Percentiles rank a stretch among this genome's conserved stretches.
These are phyloP conservation scores for Theristicus caerulescens DNA, from an alignment of 2,113 vertebrate genomes.

Conservation along the genomic window DNA sequence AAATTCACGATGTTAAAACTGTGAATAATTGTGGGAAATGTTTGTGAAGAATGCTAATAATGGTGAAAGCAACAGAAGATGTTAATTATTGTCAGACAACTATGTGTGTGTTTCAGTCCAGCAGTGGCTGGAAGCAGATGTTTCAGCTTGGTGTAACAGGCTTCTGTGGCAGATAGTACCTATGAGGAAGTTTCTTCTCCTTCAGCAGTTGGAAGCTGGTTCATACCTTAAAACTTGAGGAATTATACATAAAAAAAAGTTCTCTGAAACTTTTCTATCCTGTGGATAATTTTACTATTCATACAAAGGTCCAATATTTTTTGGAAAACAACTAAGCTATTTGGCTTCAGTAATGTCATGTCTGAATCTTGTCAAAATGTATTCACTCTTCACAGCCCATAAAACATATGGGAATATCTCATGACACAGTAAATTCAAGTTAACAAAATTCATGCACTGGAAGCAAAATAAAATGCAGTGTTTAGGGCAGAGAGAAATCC, in stretches of 20 bases:
- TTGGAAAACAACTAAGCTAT: not conserved
- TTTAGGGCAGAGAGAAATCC: not conserved
- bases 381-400: not conserved
- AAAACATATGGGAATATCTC: not conserved
- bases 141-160: not conserved
- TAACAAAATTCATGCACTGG: not conserved
- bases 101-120: not conserved
- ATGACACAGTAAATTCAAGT: not conserved
- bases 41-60: not conserved
- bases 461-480: not conserved
- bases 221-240: not conserved
- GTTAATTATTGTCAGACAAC: not conserved
- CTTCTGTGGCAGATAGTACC: not conserved
- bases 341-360: not conserved
- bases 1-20: not conserved
- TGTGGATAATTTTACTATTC: not conserved
- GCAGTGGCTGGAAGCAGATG: not conserved
- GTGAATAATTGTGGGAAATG: not conserved
- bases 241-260: not conserved
- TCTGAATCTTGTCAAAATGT: not conserved
- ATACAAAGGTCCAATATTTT: not conserved
- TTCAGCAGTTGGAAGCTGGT: not conserved
- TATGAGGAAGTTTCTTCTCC: not conserved
- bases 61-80: not conserved
- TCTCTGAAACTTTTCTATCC: not conserved